Percentiles rank a stretch among this genome's conserved stretches.
phyloP scores from a whole-genome alignment of 2,113 vertebrate species.

The Platycercus adscitus region DNA sequence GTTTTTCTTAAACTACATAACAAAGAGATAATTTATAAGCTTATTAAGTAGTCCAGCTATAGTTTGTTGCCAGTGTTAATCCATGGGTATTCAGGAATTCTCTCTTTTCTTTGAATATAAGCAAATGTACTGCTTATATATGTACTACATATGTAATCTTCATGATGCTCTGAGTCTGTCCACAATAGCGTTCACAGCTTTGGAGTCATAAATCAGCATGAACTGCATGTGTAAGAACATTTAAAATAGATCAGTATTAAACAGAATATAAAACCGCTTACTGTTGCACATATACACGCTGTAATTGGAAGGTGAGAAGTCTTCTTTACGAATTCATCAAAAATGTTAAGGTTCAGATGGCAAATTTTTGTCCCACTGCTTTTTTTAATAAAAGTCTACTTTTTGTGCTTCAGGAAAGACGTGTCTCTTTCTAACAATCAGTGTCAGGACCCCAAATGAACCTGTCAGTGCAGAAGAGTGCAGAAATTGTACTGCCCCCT shows the following conservation, averaged over 20 bases:
- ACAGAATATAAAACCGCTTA: background rate
- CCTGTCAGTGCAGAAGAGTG: constrained; percentile 10
- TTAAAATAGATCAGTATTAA: background rate
- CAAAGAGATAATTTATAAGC: background rate
- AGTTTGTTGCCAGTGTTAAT: background rate
- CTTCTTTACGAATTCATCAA: background rate
- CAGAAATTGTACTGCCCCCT: background rate
- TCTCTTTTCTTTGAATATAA: background rate
- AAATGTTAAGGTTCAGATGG: constrained; percentile 13
- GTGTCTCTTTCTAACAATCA: constrained; percentile 39
- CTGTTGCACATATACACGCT: background rate
- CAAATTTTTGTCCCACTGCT: constrained; percentile 4
- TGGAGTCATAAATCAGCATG: background rate
- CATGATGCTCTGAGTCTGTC: background rate
- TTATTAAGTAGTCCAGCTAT: background rate
- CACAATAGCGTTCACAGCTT: background rate
- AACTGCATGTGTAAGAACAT: background rate
- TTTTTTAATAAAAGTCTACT: constrained; percentile 28
- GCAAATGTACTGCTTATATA: background rate
- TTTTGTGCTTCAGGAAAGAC: constrained; percentile 36
- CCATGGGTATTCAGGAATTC: background rate
- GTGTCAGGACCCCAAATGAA: constrained; percentile 30
- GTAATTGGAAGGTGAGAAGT: background rate
- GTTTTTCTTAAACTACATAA: background rate
- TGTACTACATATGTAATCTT: background rate